phyloP scores from a whole-genome alignment of 2,888 invertebrate genomes.

The Conus canariensis region DNA sequence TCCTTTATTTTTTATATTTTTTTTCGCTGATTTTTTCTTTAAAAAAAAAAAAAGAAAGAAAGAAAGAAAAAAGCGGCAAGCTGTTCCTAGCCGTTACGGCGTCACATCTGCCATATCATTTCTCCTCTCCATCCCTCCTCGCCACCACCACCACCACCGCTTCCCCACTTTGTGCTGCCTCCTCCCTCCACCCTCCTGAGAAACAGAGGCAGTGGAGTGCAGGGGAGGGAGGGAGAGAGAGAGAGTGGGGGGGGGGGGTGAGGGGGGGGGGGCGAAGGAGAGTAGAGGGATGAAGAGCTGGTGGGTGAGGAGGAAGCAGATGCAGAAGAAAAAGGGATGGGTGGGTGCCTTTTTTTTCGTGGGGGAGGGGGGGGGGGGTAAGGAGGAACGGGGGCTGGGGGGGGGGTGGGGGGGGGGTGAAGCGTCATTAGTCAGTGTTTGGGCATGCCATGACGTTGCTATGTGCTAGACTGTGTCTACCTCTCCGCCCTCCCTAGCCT shows the following conservation, averaged over 20 bases:
- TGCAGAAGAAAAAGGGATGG: neutral
- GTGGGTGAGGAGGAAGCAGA: neutral
- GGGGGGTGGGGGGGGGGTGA: neutral
- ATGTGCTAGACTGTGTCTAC: neutral
- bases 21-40: too few species aligned
- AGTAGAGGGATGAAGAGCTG: neutral
- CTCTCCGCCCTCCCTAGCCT: neutral
- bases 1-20: too few species aligned
- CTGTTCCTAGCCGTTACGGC: too few species aligned
- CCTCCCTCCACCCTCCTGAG: neutral
- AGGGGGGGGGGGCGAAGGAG: neutral
- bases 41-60: too few species aligned
- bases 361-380: neutral
- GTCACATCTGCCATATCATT: too few species aligned
- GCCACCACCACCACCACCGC: too few species aligned
- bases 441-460: slow-evolving; percentile 7
- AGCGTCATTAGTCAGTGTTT: slow-evolving; percentile 18
- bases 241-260: neutral
- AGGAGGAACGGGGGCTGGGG: neutral
- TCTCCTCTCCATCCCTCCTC: too few species aligned
- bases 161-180: too few species aligned
- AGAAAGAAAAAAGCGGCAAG: too few species aligned
- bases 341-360: neutral
- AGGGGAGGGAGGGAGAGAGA: neutral
- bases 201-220: neutral